Conservation (phyloP, 2,797 vertebrate species). For the Bradypus variegatus region DNA sequence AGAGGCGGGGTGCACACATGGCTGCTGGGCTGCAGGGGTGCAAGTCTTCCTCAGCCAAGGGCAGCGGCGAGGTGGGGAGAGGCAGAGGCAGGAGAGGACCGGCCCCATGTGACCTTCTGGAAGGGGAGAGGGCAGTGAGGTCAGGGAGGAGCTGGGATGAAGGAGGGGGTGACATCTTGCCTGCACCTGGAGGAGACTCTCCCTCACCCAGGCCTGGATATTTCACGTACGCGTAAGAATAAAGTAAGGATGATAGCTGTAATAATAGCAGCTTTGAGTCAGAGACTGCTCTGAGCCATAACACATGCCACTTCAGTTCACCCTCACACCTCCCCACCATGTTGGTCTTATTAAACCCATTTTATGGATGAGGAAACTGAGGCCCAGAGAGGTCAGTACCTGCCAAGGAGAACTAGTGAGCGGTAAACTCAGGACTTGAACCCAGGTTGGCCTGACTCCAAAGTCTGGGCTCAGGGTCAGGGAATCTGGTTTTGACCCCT, state of each 20-base stretch:
- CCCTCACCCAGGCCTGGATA: neutral
- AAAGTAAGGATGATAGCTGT: neutral
- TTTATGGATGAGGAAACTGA: neutral
- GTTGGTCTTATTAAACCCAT: neutral
- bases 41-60: neutral
- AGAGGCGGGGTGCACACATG: neutral
- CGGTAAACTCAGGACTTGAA: neutral
- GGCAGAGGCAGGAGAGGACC: neutral
- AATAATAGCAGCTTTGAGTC: neutral
- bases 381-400: neutral
- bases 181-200: neutral
- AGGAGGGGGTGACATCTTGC: neutral
- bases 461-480: neutral
- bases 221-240: neutral
- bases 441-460: neutral
- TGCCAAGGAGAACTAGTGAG: neutral
- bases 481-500: neutral
- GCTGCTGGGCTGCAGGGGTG: neutral
- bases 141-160: neutral
- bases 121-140: neutral
- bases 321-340: too few relatives aligned
- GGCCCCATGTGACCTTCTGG: neutral
- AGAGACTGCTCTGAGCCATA: neutral
- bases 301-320: fast-evolving
- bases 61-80: neutral